Evolutionary conservation across 2,888 invertebrate species (phyloP), one percentile per base, ranked within the genome.

Genomic region (Eristalinus sepulchralis): DNA sequence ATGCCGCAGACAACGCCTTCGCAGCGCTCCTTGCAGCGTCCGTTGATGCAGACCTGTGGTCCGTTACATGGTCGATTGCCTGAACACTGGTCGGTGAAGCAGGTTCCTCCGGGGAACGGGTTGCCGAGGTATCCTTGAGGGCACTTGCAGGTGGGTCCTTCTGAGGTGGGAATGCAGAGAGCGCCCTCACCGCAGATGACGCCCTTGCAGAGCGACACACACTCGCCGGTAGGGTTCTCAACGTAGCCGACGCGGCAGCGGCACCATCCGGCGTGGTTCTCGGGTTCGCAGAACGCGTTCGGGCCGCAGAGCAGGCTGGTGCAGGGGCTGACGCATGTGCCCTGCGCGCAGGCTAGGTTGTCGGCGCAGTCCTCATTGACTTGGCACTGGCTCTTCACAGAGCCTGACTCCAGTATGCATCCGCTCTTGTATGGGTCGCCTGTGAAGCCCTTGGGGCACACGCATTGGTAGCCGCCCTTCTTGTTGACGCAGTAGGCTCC

Each of bases 81-180:
- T 0, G 97, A 97, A 91, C 98, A 98, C 71, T 97, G 94, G 92
- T 97, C 97, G 70, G 96, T 95, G 73, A 94, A 94, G 90, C 98
- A 98, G 73, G 94, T 94, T 53, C 98, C 98, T 31, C 98, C 98
- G 0, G 97, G 97, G 93, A 98, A 98, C 8, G 98, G 97, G 93
- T 98, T 98, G 22, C 98, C 98, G 77, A 95, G 94, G 91, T 96
- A 96, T 63, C 97, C 97, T 91, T 97, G 96, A 1, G 96, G 95
- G 90, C 98, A 98, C 90, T 97, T 96, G 91, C 98, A 98, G 5
- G 97, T 97, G 17, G 97, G 97, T 13, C 97, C 98, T 22, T 94
- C 94, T 88, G 95, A 95, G 36, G 97, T 96, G 83, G 97, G 96
- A 88, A 98, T 97, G 90, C 97, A 98, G 83, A 97, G 95, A 10